These are phyloP conservation scores for Pterobdella sp. DNA, from an alignment of 2,888 invertebrate species.

Conservation along the genomic window DNA sequence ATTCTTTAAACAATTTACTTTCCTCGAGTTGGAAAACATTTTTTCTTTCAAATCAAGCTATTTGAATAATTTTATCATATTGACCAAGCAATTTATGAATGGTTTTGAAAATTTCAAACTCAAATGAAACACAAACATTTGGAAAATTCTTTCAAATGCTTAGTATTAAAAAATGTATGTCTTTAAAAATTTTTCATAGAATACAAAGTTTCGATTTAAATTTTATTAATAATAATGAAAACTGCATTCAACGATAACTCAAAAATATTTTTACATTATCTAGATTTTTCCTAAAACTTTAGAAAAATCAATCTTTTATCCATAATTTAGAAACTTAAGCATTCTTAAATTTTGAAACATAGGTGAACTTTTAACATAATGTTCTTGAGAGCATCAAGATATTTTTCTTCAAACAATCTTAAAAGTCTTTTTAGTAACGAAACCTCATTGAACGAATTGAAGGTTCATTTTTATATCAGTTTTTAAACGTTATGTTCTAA, in stretches of 20 bases:
- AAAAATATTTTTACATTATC: not conserved
- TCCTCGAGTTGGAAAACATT: constrained; percentile 23
- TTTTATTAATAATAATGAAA: no score
- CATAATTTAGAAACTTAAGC: not conserved
- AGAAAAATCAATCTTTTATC: not conserved
- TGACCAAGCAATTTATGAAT: not conserved
- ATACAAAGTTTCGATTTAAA: no score
- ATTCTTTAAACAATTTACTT: constrained; percentile 24
- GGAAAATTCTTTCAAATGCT: not conserved
- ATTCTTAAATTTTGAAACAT: not conserved
- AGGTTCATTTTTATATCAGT: not conserved
- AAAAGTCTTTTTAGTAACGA: not conserved
- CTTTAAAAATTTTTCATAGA: not conserved
- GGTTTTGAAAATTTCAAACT: not conserved
- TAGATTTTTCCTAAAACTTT: not conserved
- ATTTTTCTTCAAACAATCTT: not conserved
- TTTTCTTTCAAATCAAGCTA: not conserved
- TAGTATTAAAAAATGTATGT: not conserved
- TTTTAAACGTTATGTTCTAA: not conserved
- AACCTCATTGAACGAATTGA: not conserved
- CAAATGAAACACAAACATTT: not conserved
- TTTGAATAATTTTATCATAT: not conserved
- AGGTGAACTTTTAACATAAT: not conserved
- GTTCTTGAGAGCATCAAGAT: not conserved
- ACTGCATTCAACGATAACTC: not conserved